Base-by-base conservation (phyloP, 2,888 invertebrate species). In the Caenorhabditis virilis region DNA sequence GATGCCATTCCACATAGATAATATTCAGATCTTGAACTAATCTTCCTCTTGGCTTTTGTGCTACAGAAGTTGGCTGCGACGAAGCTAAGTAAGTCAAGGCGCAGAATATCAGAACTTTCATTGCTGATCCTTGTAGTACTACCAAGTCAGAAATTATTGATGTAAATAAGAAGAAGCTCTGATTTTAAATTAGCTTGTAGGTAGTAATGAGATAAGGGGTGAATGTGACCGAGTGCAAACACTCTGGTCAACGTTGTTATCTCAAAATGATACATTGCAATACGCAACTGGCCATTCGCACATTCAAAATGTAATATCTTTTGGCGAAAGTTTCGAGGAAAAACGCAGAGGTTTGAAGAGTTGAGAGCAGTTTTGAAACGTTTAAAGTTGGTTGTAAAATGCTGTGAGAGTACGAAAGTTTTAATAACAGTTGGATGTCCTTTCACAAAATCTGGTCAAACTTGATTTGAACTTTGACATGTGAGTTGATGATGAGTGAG, bases 1-100 rank as follows among this genome's bases (percentile, higher is more conserved):
- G n/a, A n/a, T 73, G 67, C 80, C 80, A 80, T 57, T 78, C 77
- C 9, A 81, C 76, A 46, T 72, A 72, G 41, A 80, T 74, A 9
- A 76, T 61, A 45, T 76, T 65, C 0, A 60, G 49, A 15, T 69
- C 65, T 9, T 70, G 65, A 27, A 80, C 77, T 20, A 74, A 52
- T n/a, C 72, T 50, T 2, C 78, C 77, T 50, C 69, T 60, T 1
- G 76, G 70, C 36, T 77, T 66, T 6, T 62, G 61, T n/a, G 77
- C 62, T 39, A 58, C 48, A 9, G 72, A 63, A 16, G 64, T 58
- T 23, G 71, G 66, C 27, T 61, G 66, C 15, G 23, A 25, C 4
- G 4, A 23, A 2, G 23, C 20, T 6, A 36, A 15, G 5, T 6
- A 26, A 11, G 7, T 18, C 13, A 30, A 30, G 6, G 13, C 13